A percentile compares a stretch with the other conserved stretches of the same genome.
Evolutionary conservation across 2,797 vertebrate species (phyloP).

Genomic region (Hypotaenidia okinawae): DNA sequence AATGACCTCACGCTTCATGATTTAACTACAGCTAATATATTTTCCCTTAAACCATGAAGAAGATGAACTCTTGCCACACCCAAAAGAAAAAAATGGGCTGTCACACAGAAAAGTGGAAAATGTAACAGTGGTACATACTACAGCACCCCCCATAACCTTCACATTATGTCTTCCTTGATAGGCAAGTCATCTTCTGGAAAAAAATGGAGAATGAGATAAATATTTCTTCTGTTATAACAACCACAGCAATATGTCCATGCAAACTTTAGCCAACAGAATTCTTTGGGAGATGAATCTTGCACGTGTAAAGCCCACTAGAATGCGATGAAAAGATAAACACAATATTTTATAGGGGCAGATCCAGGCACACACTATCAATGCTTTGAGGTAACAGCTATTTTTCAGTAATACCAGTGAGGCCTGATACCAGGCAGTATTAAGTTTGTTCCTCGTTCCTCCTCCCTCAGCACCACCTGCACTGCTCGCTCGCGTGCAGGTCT

Average conservation of each 20-base stretch:
- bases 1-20: not conserved
- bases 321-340: not conserved
- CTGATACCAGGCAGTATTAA: not conserved
- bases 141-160: not conserved
- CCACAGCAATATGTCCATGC: not conserved
- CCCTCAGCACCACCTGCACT: not conserved
- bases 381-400: not conserved
- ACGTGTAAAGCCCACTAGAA: rapidly evolving
- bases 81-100: not conserved
- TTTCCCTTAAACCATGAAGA: not conserved
- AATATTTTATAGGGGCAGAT: not conserved
- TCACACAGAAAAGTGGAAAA: not conserved
- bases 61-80: not conserved
- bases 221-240: not conserved
- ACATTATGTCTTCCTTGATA: not conserved
- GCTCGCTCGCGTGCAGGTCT: rapidly evolving
- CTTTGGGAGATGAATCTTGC: not conserved
- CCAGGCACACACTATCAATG: not conserved
- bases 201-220: not conserved
- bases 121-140: not conserved
- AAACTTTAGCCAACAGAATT: not conserved
- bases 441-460: not conserved
- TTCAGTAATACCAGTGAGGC: not conserved
- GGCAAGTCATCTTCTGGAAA: not conserved
- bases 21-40: not conserved